Conservation (phyloP, 2,797 vertebrate species). For the Pangasius djambal region DNA sequence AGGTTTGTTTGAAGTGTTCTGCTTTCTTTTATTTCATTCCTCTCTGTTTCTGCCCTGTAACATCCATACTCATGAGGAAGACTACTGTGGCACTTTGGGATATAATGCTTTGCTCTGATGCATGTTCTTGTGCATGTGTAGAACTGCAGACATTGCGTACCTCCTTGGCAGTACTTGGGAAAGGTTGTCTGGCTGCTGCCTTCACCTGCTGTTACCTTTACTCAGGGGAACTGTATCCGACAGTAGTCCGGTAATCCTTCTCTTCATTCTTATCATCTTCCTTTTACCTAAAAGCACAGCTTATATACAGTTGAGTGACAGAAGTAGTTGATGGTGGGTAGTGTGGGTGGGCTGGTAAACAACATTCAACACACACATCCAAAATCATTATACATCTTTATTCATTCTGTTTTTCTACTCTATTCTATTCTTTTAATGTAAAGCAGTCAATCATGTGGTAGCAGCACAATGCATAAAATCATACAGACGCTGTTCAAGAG, state of each 20-base stretch:
- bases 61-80: neutral
- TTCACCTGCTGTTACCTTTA: slow-evolving; percentile 90
- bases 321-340: neutral
- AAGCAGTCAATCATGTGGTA: neutral
- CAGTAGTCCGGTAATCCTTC: slow-evolving; percentile 80
- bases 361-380: neutral
- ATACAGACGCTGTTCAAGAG: neutral
- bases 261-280: neutral
- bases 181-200: slow-evolving; percentile 88
- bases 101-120: slow-evolving; percentile 21
- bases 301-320: neutral
- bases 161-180: slow-evolving; percentile 85
- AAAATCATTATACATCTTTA: neutral
- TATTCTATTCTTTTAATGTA: neutral
- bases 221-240: slow-evolving; percentile 88
- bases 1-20: neutral
- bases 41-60: neutral
- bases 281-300: neutral
- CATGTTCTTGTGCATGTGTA: slow-evolving; percentile 61
- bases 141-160: slow-evolving; percentile 80
- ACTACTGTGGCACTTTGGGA: neutral
- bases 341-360: neutral
- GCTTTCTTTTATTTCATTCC: neutral
- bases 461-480: neutral
- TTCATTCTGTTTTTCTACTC: neutral